phyloP scores from a whole-genome alignment of 2,888 invertebrate species.

The Axea sp. region DNA sequence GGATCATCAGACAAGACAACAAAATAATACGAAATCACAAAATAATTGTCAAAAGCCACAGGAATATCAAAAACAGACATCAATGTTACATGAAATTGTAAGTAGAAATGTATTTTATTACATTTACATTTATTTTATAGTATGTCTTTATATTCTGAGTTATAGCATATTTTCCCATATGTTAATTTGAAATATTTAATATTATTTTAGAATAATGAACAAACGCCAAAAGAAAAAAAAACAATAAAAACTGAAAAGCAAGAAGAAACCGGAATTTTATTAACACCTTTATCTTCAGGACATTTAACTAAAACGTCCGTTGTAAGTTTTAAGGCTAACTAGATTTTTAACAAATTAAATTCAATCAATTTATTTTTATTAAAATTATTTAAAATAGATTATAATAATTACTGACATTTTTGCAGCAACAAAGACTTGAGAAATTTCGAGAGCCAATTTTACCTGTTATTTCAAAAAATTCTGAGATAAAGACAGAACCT shows the following conservation, averaged over 20 bases:
- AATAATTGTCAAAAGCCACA: neutral
- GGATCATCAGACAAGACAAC: neutral
- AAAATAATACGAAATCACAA: neutral
- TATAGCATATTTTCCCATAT: too few species aligned
- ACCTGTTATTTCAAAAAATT: neutral
- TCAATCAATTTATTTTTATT: too few species aligned
- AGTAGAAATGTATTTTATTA: neutral
- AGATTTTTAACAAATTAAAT: too few species aligned
- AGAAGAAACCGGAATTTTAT: neutral
- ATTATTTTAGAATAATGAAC: neutral
- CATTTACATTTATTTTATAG: too few species aligned
- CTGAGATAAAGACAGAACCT: neutral
- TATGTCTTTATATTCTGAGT: too few species aligned
- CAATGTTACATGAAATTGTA: neutral
- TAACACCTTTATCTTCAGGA: slow-evolving; percentile 6
- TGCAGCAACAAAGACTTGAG: slow-evolving; percentile 6
- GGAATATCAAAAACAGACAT: neutral
- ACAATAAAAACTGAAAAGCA: neutral
- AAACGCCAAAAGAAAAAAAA: neutral
- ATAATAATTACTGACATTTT: neutral
- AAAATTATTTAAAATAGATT: too few species aligned
- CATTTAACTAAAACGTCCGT: neutral
- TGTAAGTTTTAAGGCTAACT: too few species aligned
- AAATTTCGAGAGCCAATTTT: neutral
- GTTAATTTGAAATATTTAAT: too few species aligned